These are phyloP conservation scores for Rostratula benghalensis DNA, from an alignment of 2,113 vertebrate genomes.

Conservation along the genomic window DNA sequence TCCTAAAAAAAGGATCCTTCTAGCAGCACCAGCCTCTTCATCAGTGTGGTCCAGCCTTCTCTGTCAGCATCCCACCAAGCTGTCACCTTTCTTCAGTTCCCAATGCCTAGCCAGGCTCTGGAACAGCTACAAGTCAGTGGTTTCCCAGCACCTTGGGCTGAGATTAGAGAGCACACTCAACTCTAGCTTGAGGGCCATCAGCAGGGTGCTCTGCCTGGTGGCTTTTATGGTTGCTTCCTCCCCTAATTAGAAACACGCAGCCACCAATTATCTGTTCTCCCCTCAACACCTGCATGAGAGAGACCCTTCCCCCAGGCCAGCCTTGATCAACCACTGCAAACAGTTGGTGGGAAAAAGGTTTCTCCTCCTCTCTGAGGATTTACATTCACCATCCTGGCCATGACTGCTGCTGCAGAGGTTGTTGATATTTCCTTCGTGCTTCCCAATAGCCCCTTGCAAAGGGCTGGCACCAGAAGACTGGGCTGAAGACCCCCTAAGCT, in stretches of 20 bases:
- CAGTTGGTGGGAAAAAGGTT: background rate
- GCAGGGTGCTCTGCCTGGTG: background rate
- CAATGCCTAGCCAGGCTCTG: background rate
- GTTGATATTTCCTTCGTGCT: background rate
- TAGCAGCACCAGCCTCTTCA: background rate
- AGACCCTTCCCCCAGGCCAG: background rate
- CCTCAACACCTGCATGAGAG: background rate
- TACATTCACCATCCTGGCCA: background rate
- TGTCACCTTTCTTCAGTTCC: background rate
- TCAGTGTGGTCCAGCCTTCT: background rate
- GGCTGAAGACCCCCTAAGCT: background rate
- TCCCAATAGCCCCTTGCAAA: background rate
- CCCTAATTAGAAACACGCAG: background rate
- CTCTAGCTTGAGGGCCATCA: background rate
- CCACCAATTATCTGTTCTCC: background rate
- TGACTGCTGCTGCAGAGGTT: background rate
- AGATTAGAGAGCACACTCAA: fast-evolving
- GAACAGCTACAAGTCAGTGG: fast-evolving
- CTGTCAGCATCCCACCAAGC: background rate
- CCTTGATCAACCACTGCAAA: background rate
- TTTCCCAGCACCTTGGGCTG: background rate
- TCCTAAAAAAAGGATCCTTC: background rate
- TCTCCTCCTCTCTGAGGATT: background rate
- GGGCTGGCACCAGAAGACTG: background rate
- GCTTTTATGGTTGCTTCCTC: background rate